Evolutionary conservation across 2,113 vertebrate species (phyloP), one percentile per base, ranked within the genome.

Genomic region (Anarhynchus alexandrinus): DNA sequence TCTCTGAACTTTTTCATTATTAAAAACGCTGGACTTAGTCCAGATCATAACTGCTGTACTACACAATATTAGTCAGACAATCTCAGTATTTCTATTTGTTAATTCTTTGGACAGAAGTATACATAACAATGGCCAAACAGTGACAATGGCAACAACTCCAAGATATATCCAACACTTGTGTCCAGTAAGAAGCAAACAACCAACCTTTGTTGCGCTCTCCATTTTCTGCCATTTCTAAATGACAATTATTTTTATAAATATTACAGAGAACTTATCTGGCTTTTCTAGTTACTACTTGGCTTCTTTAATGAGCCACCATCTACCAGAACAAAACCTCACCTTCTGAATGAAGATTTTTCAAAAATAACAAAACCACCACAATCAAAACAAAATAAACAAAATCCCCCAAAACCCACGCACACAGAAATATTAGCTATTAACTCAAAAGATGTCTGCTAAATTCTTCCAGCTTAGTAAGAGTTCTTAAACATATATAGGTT

Each of bases 141-240:
- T 9, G 29, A 66, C 4, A 21, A 59, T 8, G 11, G 58, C 66
- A 94, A 74, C 42, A 90, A 27, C 34, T 70, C 34, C 57, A 83
- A 55, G 22, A 80, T 3, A 59, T 1, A 74, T 2, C 9, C 47
- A 80, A 57, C 5, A 79, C n/a, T 23, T 49, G 8, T 27, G 12
- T 21, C 13, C 4, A 2, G 6, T 62, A 72, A 91, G 73, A 82
- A 64, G 1, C 1, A 71, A 51, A 2, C 15, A 30, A 57, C 5
- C 5, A 32, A 70, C 12, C 23, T 80, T 43, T 66, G 25, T 6
- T 22, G 19, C 0, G 0, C 12, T 87, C 43, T 65, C 34, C 11
- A 14, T 73, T 80, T 86, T 70, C 40, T 8, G 3, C 18, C 8
- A 77, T 43, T 65, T 80, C 47, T 43, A 73, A 79, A 34, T 2